Conservation (phyloP, 2,797 vertebrate species). For the Cygnus olor region DNA sequence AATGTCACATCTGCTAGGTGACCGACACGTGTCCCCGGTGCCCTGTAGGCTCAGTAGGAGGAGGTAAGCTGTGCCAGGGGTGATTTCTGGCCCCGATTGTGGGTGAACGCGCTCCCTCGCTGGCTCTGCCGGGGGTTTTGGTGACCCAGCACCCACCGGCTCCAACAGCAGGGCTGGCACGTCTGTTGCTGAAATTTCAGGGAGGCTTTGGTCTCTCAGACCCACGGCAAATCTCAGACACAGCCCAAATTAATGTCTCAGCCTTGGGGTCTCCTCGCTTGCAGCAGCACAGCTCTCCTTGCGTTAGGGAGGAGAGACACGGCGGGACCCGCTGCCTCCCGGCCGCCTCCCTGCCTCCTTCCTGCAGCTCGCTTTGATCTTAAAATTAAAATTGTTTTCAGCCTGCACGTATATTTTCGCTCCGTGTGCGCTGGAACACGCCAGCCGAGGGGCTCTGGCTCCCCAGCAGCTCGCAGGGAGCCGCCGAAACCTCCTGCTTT, state of each 20-base stretch:
- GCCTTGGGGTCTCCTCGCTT: background rate
- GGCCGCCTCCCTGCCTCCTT: background rate
- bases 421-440: background rate
- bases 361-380: background rate
- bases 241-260: rapidly evolving
- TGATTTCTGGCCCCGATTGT: rapidly evolving
- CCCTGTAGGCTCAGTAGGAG: background rate
- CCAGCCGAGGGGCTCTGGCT: background rate
- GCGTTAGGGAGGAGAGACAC: background rate
- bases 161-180: background rate
- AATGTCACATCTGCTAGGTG: background rate
- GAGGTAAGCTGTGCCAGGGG: background rate
- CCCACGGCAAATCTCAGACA: background rate
- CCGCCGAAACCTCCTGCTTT: rapidly evolving
- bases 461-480: background rate
- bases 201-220: background rate
- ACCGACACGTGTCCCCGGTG: rapidly evolving
- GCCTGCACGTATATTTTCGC: background rate
- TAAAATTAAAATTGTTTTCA: background rate
- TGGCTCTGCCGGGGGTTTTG: background rate
- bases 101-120: rapidly evolving
- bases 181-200: background rate
- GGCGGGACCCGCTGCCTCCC: background rate
- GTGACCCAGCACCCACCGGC: rapidly evolving
- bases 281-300: background rate